Evolutionary conservation across 2,888 invertebrate species (phyloP).

Genomic region (Calliopum simillimum): DNA sequence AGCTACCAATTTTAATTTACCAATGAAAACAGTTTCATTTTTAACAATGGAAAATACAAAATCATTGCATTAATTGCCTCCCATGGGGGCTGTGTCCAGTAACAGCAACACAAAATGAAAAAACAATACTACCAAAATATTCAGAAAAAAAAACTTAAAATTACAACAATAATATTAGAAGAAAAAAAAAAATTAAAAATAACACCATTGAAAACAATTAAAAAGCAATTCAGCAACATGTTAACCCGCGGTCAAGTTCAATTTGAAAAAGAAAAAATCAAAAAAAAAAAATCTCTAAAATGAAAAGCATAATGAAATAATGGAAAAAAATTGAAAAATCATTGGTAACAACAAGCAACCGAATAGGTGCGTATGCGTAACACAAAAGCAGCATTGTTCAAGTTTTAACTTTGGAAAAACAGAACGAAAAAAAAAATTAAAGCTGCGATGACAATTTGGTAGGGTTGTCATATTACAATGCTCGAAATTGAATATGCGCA

Average conservation of each 20-base stretch:
- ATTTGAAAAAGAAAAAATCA: conserved; percentile 15
- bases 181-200: conserved; percentile 1
- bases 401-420: neutral
- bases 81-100: conserved; percentile 10
- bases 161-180: conserved; percentile 13
- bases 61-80: conserved; percentile 30
- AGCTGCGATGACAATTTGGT: conserved; percentile 19
- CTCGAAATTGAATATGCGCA: neutral
- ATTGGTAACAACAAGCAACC: neutral
- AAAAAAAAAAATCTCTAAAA: neutral
- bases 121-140: neutral
- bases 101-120: conserved; percentile 12
- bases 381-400: neutral
- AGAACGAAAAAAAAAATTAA: conserved; percentile 11
- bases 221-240: conserved; percentile 28
- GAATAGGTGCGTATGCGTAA: conserved; percentile 6
- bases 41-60: conserved; percentile 13
- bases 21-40: neutral
- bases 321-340: neutral
- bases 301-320: neutral
- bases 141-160: neutral
- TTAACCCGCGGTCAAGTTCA: conserved; percentile 40
- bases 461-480: conserved; percentile 25
- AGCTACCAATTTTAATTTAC: neutral
- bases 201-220: conserved; percentile 31